A percentile compares a stretch with the other conserved stretches of the same genome.
These are phyloP conservation scores for Eupithecia abbreviata DNA, from an alignment of 2,888 invertebrate species.

Conservation along the genomic window DNA sequence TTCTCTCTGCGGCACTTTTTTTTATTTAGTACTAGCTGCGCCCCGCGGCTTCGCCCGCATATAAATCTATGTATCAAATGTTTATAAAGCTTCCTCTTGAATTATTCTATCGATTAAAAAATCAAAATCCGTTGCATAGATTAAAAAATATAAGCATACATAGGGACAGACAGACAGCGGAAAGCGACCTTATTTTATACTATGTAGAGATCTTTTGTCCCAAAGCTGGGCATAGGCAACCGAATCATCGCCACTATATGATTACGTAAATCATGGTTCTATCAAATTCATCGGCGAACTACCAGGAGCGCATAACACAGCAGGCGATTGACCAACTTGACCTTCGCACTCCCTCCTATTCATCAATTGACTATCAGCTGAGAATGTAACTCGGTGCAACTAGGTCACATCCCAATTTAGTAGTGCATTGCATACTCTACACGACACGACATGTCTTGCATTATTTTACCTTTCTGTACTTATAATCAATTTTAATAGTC, in stretches of 20 bases:
- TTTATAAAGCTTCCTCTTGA: no score
- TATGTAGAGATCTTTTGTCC: no score
- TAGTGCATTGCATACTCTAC: neutral
- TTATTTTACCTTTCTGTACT: neutral
- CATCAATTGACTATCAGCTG: conserved; percentile 14
- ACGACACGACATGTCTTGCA: neutral
- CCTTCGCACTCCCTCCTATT: conserved; percentile 27
- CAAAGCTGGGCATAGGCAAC: neutral
- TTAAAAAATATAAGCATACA: no score
- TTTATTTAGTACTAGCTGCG: no score
- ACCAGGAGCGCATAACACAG: conserved; percentile 24
- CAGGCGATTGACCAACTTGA: conserved; percentile 29
- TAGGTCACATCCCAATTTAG: conserved; percentile 62
- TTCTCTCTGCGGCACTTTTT: no score
- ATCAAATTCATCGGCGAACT: neutral
- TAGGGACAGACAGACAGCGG: no score
- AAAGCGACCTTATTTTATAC: no score
- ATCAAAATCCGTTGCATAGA: no score
- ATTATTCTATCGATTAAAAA: no score
- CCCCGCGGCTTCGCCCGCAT: no score
- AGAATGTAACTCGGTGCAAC: conserved; percentile 39
- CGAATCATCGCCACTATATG: neutral
- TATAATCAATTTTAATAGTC: neutral
- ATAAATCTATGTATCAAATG: no score
- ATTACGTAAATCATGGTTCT: neutral